Evolutionary conservation across 2,797 vertebrate species (phyloP), one percentile per base, ranked within the genome.

Genomic region (Fratercula arctica): DNA sequence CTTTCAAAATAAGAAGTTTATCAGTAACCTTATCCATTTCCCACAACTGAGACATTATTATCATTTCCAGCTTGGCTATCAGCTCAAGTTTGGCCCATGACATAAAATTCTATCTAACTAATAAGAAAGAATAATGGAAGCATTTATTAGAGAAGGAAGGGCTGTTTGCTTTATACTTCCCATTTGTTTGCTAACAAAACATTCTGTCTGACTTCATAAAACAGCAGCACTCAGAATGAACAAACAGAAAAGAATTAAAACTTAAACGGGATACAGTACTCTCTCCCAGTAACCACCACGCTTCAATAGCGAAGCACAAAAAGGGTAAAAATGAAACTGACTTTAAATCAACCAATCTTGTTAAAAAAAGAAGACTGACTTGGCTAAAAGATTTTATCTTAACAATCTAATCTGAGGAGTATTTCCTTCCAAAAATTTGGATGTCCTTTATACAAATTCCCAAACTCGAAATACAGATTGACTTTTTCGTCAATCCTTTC

Each of bases 131-230:
- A 91, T 93, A 96, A 94, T 76, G 46, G 69, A 95, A 92, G 53
- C 37, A 83, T 88, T 97, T 97, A 54, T 74, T 80, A 89, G 73
- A 70, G 78, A 94, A 93, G 85, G 80, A 93, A 77, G 68, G 88
- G 48, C 41, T 95, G 46, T 67, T 95, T 94, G 74, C 80, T 93
- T 90, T 95, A 50, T 90, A 89, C 67, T 96, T 96, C 51, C 37
- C 74, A 90, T 90, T 94, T 96, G 73, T 93, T 95, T 93, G 78
- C 68, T 93, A 91, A 93, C 90, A 96, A 91, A 97, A 96, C 85
- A 95, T 63, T 95, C 67, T 81, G 67, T 29, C 77, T 86, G 74
- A 87, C 88, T 94, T 95, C 5, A 60, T 85, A 90, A 87, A 87
- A 90, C 57, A 95, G 81, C 54, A 89, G 37, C 56, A 88, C 73